A percentile compares a stretch with the other conserved stretches of the same genome.
Conservation (phyloP, 2,113 vertebrate species). For the Chlamydotis undulata region DNA sequence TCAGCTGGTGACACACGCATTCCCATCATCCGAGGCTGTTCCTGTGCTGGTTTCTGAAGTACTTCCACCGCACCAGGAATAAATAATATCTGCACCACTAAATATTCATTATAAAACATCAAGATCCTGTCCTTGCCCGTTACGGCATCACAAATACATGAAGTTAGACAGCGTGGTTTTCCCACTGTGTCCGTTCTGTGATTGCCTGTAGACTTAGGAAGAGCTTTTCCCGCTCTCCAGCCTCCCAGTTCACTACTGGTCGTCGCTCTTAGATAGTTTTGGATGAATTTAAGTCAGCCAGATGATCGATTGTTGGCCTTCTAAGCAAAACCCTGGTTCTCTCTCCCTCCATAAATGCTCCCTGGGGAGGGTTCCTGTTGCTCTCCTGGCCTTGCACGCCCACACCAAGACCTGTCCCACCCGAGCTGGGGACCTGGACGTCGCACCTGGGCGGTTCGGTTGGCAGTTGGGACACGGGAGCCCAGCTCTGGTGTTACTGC, state of each 20-base stretch:
- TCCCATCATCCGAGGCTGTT: not conserved
- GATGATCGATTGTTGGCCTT: not conserved
- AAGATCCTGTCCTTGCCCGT: not conserved
- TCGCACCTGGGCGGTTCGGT: not conserved
- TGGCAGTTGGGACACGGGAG: not conserved
- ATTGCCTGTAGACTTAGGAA: not conserved
- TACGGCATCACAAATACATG: not conserved
- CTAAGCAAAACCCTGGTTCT: not conserved
- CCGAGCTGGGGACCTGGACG: not conserved
- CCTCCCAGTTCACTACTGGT: not conserved
- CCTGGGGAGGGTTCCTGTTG: not conserved
- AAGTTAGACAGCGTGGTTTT: not conserved
- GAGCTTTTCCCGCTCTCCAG: not conserved
- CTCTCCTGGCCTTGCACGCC: not conserved
- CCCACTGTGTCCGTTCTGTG: not conserved
- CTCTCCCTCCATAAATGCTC: not conserved
- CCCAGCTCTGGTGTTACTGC: not conserved
- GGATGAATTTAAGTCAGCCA: not conserved
- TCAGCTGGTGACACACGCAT: not conserved
- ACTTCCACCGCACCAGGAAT: not conserved
- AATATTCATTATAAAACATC: not conserved
- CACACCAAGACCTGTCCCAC: not conserved
- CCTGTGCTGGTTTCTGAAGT: not conserved
- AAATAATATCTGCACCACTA: not conserved
- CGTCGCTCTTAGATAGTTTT: not conserved